These are phyloP conservation scores for Neoniphon sammara DNA, from an alignment of 2,797 vertebrate genomes.

Conservation along the genomic window DNA sequence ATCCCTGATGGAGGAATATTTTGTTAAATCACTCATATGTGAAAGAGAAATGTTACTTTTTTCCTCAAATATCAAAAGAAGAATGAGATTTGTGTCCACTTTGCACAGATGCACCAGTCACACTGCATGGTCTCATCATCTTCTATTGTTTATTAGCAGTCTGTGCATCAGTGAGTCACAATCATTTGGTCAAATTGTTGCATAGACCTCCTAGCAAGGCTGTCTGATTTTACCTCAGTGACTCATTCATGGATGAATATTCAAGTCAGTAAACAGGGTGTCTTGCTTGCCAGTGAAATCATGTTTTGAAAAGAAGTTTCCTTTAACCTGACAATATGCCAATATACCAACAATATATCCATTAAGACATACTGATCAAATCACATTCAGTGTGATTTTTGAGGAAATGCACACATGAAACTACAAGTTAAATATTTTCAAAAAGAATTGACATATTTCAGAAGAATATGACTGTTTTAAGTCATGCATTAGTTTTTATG, in stretches of 20 bases:
- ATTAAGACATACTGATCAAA: background rate
- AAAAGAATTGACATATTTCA: background rate
- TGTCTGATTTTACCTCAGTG: conserved; percentile 37
- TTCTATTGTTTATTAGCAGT: conserved; percentile 8
- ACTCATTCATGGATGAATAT: conserved; percentile 15
- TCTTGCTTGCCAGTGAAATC: background rate
- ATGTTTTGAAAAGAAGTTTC: background rate
- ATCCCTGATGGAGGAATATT: background rate
- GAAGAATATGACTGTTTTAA: background rate
- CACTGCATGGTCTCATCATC: conserved; percentile 10
- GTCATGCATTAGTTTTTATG: background rate
- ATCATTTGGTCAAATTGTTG: conserved; percentile 27
- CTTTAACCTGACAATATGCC: background rate
- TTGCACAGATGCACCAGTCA: background rate
- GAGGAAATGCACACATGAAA: background rate
- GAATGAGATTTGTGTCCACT: background rate
- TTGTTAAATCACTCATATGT: conserved; percentile 11
- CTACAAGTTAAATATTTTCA: background rate
- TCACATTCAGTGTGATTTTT: background rate
- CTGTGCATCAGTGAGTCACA: conserved; percentile 35
- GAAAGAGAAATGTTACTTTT: background rate
- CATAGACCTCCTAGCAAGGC: conserved; percentile 16
- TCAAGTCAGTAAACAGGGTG: background rate
- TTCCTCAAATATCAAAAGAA: background rate
- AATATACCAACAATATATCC: background rate